phyloP scores from a whole-genome alignment of 2,888 invertebrate genomes.

The Liposcelis brunnea region DNA sequence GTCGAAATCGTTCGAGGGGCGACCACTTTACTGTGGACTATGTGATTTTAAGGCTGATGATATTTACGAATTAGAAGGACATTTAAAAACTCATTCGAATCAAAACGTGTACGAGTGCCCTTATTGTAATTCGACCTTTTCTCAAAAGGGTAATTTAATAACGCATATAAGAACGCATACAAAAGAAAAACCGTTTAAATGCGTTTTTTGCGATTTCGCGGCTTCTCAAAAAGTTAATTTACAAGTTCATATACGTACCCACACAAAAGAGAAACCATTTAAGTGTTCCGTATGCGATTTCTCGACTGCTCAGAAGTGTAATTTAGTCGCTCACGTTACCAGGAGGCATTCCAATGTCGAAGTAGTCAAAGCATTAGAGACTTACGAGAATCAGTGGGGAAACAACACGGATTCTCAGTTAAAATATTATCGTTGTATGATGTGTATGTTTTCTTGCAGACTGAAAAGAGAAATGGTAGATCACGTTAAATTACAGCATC shows the following conservation, averaged over 20 bases:
- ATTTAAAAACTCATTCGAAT: not conserved
- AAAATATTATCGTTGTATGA: not conserved
- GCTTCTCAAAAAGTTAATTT: conserved; percentile 1
- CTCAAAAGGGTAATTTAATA: conserved; percentile 3
- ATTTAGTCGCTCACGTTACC: conserved; percentile 1
- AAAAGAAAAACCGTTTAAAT: not conserved
- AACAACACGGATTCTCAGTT: conserved; percentile 2
- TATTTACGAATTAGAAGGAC: not conserved
- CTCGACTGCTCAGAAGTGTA: conserved; percentile 1
- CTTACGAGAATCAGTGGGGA: not conserved
- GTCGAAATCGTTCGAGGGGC: no score
- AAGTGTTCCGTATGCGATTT: not conserved
- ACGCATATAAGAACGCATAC: conserved; percentile 2
- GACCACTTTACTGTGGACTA: no score
- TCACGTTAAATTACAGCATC: not conserved
- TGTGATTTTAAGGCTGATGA: no score
- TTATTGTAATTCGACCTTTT: not conserved
- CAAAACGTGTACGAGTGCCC: conserved; percentile 2
- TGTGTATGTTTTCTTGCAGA: not conserved
- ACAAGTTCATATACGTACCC: conserved; percentile 5
- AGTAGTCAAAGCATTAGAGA: not conserved
- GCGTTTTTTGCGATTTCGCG: not conserved
- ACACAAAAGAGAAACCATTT: conserved; percentile 6
- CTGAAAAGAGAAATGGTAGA: conserved; percentile 2
- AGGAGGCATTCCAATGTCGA: not conserved